phyloP scores from a whole-genome alignment of 2,113 vertebrate genomes.

The Actenoides hombroni region DNA sequence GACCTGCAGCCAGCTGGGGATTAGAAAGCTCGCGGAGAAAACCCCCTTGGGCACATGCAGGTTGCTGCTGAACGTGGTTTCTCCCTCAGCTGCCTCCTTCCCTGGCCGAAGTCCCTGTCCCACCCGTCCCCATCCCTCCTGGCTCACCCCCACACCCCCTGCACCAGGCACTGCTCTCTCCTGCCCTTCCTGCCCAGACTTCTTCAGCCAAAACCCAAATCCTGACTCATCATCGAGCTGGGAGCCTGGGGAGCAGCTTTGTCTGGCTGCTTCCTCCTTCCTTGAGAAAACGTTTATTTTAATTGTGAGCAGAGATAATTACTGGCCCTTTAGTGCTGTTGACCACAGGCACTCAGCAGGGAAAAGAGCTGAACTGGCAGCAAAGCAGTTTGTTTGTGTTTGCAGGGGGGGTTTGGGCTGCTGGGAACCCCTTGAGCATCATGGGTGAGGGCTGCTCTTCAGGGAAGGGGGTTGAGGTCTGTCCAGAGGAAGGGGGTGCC shows the following conservation, averaged over 20 bases:
- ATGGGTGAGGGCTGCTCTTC: not conserved
- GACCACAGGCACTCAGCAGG: not conserved
- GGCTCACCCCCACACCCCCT: not conserved
- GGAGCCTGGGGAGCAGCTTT: not conserved
- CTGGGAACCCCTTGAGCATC: not conserved
- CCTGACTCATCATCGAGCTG: not conserved
- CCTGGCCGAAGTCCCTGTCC: fast-evolving
- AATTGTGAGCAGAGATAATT: not conserved
- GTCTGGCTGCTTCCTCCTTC: not conserved
- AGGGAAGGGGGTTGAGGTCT: not conserved
- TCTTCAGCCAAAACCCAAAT: not conserved
- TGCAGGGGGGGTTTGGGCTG: not conserved
- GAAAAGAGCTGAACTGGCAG: not conserved
- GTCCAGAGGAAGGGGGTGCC: not conserved
- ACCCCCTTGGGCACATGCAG: not conserved
- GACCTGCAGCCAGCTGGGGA: not conserved
- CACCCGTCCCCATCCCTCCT: not conserved
- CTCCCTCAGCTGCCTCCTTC: not conserved
- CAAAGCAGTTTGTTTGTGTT: not conserved
- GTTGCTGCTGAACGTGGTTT: not conserved
- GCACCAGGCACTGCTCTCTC: not conserved
- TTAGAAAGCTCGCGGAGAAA: not conserved
- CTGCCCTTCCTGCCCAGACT: not conserved
- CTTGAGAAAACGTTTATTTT: not conserved
- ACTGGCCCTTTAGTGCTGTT: not conserved